Conservation (phyloP, 2,888 invertebrate species). For the Tinea pellionella region DNA sequence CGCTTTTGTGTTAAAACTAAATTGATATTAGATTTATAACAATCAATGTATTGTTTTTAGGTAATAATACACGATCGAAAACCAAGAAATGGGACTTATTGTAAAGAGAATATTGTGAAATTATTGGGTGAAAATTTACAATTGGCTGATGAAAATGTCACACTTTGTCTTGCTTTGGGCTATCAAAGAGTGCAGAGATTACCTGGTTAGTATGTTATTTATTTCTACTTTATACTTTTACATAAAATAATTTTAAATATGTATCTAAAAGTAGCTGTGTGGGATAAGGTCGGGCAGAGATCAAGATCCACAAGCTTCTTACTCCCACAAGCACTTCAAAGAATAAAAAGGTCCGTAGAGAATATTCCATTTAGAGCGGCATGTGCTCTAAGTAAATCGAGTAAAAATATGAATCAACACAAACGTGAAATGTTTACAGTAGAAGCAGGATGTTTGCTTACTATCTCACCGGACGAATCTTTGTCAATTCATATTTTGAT, state of each 20-base stretch:
- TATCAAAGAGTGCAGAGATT: conserved; percentile 60
- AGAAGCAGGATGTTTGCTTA: not conserved
- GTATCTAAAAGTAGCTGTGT: not conserved
- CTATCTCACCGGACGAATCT: conserved; percentile 7
- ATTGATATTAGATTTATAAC: not conserved
- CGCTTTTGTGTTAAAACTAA: not conserved
- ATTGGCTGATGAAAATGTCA: conserved; percentile 60
- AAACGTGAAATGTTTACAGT: not conserved
- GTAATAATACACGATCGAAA: conserved; percentile 63
- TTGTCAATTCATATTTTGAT: conserved; percentile 5
- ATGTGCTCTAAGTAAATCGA: not conserved
- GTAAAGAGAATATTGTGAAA: conserved; percentile 61
- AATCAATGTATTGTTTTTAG: conserved; percentile 23
- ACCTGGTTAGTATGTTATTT: conserved; percentile 53
- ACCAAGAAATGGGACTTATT: conserved; percentile 59
- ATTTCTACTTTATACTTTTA: too few relatives aligned
- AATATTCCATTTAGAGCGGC: not conserved
- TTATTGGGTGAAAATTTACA: conserved; percentile 58
- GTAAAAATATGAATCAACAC: not conserved
- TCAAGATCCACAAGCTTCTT: not conserved
- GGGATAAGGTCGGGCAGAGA: not conserved
- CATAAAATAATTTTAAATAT: not conserved
- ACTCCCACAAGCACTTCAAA: not conserved
- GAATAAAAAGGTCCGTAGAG: not conserved
- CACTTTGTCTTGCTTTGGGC: conserved; percentile 57